Evolutionary conservation across 1,140 invertebrate genomes (phyloP), one percentile per base, ranked within the genome.

Genomic region (Drosophila erecta): DNA sequence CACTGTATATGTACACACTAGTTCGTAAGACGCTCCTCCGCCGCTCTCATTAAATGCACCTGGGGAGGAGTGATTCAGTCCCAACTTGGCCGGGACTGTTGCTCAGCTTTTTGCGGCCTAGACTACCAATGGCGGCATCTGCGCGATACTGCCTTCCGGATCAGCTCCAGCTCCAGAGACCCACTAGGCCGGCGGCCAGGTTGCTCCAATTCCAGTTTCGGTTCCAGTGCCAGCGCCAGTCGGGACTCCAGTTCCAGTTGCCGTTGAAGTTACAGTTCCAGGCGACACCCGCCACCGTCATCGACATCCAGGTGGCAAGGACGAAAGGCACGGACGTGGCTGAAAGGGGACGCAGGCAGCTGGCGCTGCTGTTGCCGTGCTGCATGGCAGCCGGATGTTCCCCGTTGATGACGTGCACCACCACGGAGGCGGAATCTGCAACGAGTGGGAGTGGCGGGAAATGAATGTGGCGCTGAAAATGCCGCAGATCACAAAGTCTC

Each of bases 321-420:
- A 64, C 75, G 76, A 65, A 87, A 89, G 84, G 84, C 84, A 87
- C 41, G 41, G 41, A 44, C 8, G 41, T 44, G 41, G 41, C 59
- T 7, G 51, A 54, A 15, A 40, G 65, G 35, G 44, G 76, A 43
- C 72, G 84, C 67, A 84, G 67, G 72, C 76, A 80, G 81, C 77
- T 90, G 66, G 93, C 53, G 92, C 93, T 79, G 92, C 93, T 72
- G 93, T 94, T 66, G 93, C 94, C 71, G 93, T 95, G 91, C 91
- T 96, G 95, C 95, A 96, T 96, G 49, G 95, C 95, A 11, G 95
- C 95, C 56, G 95, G 95, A 92, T 95, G 94, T 91, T 96, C 95
- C 4, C 95, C 95, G 72, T 94, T 95, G 66, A 95, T 92, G 59
- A 95, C 95, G 81, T 95, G 95, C 44, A 95, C 94, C 61, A 95